Percentiles rank a stretch among this genome's conserved stretches.
Conservation (phyloP, 2,888 invertebrate species). For the Callyntrura guangdongensis region DNA sequence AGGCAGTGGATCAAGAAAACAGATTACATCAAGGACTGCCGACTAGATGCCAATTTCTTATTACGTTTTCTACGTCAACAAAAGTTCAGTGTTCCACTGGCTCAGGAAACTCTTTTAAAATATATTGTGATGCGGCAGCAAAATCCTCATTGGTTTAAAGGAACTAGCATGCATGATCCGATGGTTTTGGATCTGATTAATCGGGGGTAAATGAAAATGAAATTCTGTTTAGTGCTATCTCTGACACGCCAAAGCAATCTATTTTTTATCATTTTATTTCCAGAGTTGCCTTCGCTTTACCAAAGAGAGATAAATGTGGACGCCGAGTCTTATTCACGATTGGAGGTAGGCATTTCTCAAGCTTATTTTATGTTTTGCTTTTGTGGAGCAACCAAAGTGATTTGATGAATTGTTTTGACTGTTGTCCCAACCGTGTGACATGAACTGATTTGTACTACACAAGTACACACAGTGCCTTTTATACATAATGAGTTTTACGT, state of each 20-base stretch:
- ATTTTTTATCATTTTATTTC: constrained; percentile 84
- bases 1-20: constrained; percentile 91
- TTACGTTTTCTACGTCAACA: constrained; percentile 92
- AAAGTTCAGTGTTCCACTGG: constrained; percentile 93
- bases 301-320: constrained; percentile 91
- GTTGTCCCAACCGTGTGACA: too few relatives aligned
- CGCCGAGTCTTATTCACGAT: constrained; percentile 92
- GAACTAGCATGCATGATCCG: constrained; percentile 90
- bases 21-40: constrained; percentile 89
- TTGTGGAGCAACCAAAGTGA: too few relatives aligned
- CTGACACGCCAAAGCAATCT: not conserved
- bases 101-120: constrained; percentile 92
- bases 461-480: too few relatives aligned
- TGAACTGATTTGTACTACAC: too few relatives aligned
- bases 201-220: constrained; percentile 88
- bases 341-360: constrained; percentile 88
- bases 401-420: too few relatives aligned
- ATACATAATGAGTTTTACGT: too few relatives aligned
- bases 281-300: constrained; percentile 93
- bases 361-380: too few relatives aligned
- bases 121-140: constrained; percentile 92
- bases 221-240: constrained; percentile 54
- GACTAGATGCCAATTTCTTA: constrained; percentile 89
- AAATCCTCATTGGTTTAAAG: constrained; percentile 92
- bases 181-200: constrained; percentile 91